phyloP scores from a whole-genome alignment of 53 echinoderm and acorn worm species.

The Paelopatides confundens region DNA sequence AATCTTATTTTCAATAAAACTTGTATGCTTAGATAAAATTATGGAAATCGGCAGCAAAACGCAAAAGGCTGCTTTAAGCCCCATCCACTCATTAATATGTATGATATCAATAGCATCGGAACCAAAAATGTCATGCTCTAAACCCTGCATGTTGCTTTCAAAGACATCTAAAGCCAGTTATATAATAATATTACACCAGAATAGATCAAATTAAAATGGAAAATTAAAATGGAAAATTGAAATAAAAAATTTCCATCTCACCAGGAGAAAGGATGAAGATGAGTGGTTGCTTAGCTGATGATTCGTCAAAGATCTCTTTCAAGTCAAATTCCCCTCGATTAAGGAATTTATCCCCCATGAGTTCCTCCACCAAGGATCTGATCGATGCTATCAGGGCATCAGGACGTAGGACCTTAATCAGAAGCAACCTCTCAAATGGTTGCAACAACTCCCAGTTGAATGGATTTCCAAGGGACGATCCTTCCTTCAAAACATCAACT shows the following conservation, averaged over 20 bases:
- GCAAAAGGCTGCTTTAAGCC: too few species aligned
- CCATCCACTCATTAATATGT: too few species aligned
- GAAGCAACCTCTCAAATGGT: constrained; percentile 82
- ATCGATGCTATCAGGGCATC: constrained; percentile 81
- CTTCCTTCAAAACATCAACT: neutral
- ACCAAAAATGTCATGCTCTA: too few species aligned
- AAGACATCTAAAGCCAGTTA: too few species aligned
- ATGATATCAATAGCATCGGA: too few species aligned
- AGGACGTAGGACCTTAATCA: constrained; percentile 84
- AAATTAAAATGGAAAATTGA: too few species aligned
- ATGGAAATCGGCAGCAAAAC: too few species aligned
- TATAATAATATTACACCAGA: too few species aligned
- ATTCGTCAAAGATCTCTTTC: constrained; percentile 94
- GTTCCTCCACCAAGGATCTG: constrained; percentile 79
- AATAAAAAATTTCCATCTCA: constrained; percentile 28
- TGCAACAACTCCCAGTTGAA: constrained; percentile 92
- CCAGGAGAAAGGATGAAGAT: constrained; percentile 97
- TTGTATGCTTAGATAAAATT: neutral
- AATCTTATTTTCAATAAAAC: neutral
- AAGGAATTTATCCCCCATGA: constrained; percentile 89
- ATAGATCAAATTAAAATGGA: too few species aligned
- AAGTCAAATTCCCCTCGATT: constrained; percentile 91
- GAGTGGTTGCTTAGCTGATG: constrained; percentile 88
- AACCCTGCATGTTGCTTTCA: too few species aligned
- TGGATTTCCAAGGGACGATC: constrained; percentile 60